These are phyloP conservation scores for Latrodectus geometricus DNA, from an alignment of 1,140 invertebrate species.

Conservation along the genomic window DNA sequence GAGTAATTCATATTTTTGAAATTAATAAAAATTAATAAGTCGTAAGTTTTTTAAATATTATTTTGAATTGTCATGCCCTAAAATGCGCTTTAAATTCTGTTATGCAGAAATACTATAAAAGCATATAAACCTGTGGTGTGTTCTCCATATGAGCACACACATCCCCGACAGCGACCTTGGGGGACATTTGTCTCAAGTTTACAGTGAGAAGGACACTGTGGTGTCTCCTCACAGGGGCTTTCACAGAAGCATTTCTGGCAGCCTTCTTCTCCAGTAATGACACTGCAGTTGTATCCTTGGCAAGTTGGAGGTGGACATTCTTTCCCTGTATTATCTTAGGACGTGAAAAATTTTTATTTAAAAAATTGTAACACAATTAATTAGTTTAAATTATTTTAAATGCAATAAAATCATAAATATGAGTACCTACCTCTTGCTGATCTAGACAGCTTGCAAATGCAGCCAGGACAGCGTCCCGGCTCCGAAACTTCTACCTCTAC, in stretches of 20 bases:
- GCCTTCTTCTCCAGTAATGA: slow-evolving; percentile 39
- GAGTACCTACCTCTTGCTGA: slow-evolving; percentile 30
- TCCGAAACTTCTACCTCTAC: slow-evolving; percentile 28
- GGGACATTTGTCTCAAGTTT: slow-evolving; percentile 47
- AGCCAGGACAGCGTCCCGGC: slow-evolving; percentile 35
- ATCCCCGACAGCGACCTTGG: slow-evolving; percentile 55
- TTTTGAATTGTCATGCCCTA: no score
- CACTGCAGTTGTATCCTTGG: slow-evolving; percentile 51
- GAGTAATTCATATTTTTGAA: no score
- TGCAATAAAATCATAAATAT: not conserved
- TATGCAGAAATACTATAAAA: no score
- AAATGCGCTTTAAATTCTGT: no score
- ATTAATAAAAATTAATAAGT: no score
- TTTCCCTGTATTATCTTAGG: slow-evolving; percentile 41
- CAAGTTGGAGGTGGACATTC: slow-evolving; percentile 53
- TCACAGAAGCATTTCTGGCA: slow-evolving; percentile 58
- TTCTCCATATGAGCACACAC: slow-evolving; percentile 40
- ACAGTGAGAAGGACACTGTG: slow-evolving; percentile 47
- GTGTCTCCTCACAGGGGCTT: slow-evolving; percentile 30
- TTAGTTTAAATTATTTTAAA: no score
- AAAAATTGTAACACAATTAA: no score
- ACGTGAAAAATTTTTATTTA: not conserved
- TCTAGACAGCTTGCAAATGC: slow-evolving; percentile 45
- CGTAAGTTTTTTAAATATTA: no score
- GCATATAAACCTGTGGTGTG: not conserved